Evolutionary conservation across 2,113 vertebrate species (phyloP).

Genomic region (Odocoileus virginianus): DNA sequence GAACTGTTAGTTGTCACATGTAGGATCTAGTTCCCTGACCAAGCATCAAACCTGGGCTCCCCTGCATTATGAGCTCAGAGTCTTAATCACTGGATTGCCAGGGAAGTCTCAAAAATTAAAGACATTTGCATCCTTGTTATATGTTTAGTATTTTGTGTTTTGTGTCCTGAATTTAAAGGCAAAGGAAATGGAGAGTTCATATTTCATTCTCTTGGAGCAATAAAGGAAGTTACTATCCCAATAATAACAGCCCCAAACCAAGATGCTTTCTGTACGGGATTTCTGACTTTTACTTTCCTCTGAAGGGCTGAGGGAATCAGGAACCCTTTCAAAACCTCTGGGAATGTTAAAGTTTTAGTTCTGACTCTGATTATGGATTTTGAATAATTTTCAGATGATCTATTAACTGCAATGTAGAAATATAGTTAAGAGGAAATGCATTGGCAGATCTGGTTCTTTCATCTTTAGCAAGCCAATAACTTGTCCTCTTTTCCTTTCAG

Average conservation of each 20-base stretch:
- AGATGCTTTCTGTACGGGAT: not conserved
- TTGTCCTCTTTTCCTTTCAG: not conserved
- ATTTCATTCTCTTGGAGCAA: not conserved
- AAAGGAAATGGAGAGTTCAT: not conserved
- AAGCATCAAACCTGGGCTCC: not conserved
- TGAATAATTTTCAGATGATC: not conserved
- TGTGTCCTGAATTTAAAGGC: not conserved
- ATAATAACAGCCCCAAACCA: not conserved
- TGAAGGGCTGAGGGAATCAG: accelerated
- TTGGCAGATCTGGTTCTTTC: not conserved
- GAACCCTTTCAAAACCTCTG: not conserved
- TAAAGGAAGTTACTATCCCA: not conserved
- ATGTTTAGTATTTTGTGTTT: not conserved
- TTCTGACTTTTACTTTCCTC: not conserved
- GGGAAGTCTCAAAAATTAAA: not conserved
- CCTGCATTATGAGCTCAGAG: not conserved
- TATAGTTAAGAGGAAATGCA: not conserved
- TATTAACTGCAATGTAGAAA: not conserved
- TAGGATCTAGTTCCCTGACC: not conserved
- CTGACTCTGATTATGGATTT: constrained; percentile 4
- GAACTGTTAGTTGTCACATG: not conserved
- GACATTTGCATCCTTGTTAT: not conserved
- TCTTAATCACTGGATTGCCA: not conserved
- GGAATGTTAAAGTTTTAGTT: not conserved
- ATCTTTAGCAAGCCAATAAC: not conserved